Conservation (phyloP, 2,888 invertebrate genomes). For the Tipula helvola region DNA sequence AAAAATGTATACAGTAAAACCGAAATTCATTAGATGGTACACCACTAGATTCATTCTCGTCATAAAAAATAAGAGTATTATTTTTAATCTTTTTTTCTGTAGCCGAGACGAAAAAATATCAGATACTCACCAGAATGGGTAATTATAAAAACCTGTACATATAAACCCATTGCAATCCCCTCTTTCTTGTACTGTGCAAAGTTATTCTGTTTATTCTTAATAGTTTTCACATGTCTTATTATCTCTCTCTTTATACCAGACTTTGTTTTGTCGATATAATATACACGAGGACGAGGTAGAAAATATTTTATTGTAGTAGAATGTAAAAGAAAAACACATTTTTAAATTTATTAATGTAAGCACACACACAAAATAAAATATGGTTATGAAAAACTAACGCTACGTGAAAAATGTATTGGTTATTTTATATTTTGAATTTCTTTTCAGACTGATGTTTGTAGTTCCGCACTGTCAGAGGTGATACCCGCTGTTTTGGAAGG, state of each 20-base stretch:
- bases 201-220: not conserved
- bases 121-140: not conserved
- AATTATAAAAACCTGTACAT: not conserved
- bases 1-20: not conserved
- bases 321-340: not conserved
- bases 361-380: not conserved
- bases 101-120: not conserved
- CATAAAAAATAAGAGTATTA: not conserved
- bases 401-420: not conserved
- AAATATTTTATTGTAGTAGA: not conserved
- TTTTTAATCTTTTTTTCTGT: not conserved
- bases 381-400: not conserved
- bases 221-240: not conserved
- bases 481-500: conserved; percentile 92
- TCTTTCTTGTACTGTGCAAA: not conserved
- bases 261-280: not conserved
- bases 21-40: not conserved
- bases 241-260: not conserved
- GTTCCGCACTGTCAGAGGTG: conserved; percentile 83
- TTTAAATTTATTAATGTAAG: not conserved
- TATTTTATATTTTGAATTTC: not conserved
- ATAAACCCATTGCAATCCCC: not conserved
- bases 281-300: not conserved
- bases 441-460: conserved; percentile 75
- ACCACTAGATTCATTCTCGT: not conserved